A percentile compares a stretch with the other conserved stretches of the same genome.
phyloP scores from a whole-genome alignment of 2,797 vertebrate species.

The Chrysolophus pictus region DNA sequence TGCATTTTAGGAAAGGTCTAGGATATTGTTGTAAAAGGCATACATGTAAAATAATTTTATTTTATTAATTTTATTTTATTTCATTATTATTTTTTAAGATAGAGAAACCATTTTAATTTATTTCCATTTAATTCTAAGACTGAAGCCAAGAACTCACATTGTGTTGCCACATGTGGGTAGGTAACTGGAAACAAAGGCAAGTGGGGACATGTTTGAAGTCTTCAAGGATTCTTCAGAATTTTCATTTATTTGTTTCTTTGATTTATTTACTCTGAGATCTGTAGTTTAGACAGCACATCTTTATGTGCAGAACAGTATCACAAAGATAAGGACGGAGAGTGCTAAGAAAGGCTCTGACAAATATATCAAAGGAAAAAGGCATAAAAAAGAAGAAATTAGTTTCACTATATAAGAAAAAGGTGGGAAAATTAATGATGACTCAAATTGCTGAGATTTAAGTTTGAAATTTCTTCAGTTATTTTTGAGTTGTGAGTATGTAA shows the following conservation, averaged over 20 bases:
- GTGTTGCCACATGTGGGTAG: neutral
- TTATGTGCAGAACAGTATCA: neutral
- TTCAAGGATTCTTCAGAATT: neutral
- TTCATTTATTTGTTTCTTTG: neutral
- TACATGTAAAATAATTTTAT: too few relatives aligned
- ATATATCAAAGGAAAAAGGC: neutral
- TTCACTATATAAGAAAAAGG: neutral
- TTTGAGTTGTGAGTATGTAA: constrained; percentile 14
- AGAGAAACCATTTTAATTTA: neutral
- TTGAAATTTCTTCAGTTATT: constrained; percentile 27
- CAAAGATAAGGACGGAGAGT: neutral
- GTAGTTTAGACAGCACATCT: neutral
- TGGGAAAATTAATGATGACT: constrained; percentile 41
- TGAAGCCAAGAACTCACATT: neutral
- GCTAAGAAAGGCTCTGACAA: constrained; percentile 1
- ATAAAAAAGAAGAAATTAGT: constrained; percentile 1
- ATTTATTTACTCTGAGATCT: neutral
- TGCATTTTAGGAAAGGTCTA: neutral
- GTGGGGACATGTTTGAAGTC: neutral
- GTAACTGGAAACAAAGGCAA: neutral
- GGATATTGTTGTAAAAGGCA: neutral
- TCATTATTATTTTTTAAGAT: neutral
- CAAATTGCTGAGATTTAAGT: neutral
- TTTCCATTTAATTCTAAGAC: neutral
- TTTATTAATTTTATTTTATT: too few relatives aligned